Evolutionary conservation across 2,113 vertebrate species (phyloP), one percentile per base, ranked within the genome.

Genomic region (Takifugu flavidus): DNA sequence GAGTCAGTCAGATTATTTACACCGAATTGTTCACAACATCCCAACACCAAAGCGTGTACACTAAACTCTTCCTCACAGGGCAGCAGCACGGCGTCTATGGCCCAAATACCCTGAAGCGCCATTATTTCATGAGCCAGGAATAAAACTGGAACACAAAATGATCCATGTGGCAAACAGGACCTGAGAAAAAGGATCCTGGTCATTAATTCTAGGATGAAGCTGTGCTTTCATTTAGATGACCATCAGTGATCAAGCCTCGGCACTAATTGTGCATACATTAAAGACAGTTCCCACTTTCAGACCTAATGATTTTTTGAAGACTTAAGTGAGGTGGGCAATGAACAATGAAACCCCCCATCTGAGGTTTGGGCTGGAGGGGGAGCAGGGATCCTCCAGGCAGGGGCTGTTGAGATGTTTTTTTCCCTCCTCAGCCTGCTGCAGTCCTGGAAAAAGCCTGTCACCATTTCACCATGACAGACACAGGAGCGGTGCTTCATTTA

Each of bases 221-320:
- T 29, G 42, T 29, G 57, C 58, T 78, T 78, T 78, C 57, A 70
- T 77, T 80, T 80, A 77, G 58, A 77, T 72, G 49, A 62, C 46
- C 53, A 12, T 70, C 80, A 73, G 70, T 82, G 61, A 84, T 82
- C 62, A 39, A 39, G 45, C 63, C 65, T 75, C 49, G 0, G 39
- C 25, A 15, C 66, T 80, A 75, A 82, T 77, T 75, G 80, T 56
- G 67, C 68, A 78, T 70, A 61, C 46, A 66, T 82, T 78, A 79
- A 70, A 65, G 39, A 26, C 28, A 60, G 70, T 73, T 65, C 27
- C 44, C 53, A 10, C 54, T 79, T 66, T 79, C 56, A 69, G 53
- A 77, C 66, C 25, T 72, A 77, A 82, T 80, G 63, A 73, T 82
- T 75, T 73, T 70, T 52, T 56, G 52, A 28, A 56, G 51, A 77